Evolutionary conservation across 2,888 invertebrate species (phyloP).

Genomic region (Limnephilus marmoratus): DNA sequence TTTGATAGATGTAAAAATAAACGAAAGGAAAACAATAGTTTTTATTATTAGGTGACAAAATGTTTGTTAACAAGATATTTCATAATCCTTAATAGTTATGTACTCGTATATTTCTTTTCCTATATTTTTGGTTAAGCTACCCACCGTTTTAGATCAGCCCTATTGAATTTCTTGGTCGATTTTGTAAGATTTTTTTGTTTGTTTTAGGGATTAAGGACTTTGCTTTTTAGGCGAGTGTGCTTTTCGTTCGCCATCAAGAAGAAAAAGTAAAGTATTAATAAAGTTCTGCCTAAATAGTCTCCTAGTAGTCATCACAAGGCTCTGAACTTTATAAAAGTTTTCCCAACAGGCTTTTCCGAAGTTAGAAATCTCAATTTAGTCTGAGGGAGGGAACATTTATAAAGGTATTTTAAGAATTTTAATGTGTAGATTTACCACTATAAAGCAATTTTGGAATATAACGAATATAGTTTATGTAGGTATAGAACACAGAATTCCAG

Average conservation of each 20-base stretch:
- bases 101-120: too few relatives aligned
- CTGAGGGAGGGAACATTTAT: not conserved
- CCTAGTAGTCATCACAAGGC: not conserved
- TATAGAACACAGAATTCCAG: too few relatives aligned
- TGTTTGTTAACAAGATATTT: too few relatives aligned
- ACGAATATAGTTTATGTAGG: too few relatives aligned
- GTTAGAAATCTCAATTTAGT: not conserved
- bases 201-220: not conserved
- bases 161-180: not conserved
- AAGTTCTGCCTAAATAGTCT: not conserved
- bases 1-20: not conserved
- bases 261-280: not conserved
- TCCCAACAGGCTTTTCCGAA: not conserved
- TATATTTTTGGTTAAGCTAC: too few relatives aligned
- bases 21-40: not conserved
- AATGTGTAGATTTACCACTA: not conserved
- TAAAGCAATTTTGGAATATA: not conserved
- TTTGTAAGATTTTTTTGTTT: not conserved
- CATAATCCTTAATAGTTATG: too few relatives aligned
- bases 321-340: conserved; percentile 6
- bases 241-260: not conserved
- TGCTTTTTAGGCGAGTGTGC: not conserved
- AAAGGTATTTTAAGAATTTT: not conserved
- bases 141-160: not conserved
- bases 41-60: not conserved